These are phyloP conservation scores for Cataglyphis cursor DNA, from an alignment of 2,888 invertebrate species.

Conservation along the genomic window DNA sequence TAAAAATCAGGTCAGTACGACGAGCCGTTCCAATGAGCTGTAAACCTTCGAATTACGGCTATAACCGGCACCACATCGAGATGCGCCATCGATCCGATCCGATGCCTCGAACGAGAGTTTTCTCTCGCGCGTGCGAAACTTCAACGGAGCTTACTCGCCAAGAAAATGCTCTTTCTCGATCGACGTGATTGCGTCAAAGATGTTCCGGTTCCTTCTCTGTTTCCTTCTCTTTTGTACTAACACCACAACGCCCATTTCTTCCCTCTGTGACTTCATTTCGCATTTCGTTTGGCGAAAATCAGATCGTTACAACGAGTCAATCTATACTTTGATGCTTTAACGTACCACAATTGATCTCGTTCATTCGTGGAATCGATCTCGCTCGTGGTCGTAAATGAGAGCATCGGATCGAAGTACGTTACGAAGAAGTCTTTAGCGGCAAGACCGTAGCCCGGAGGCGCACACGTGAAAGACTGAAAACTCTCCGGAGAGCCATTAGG, in stretches of 20 bases:
- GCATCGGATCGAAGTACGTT: conserved; percentile 64
- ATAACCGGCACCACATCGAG: conserved; percentile 41
- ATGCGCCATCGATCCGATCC: conserved; percentile 29
- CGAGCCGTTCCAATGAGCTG: conserved; percentile 53
- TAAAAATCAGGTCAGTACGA: conserved; percentile 56
- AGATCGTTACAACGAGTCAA: conserved; percentile 5
- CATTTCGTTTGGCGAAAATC: conserved; percentile 42
- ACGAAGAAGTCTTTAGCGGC: conserved; percentile 66
- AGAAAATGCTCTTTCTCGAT: conserved; percentile 29
- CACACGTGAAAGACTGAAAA: conserved; percentile 71
- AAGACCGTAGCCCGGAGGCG: conserved; percentile 66
- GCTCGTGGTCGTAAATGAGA: conserved; percentile 27
- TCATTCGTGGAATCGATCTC: conserved; percentile 31
- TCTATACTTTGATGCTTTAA: neutral
- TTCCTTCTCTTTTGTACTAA: conserved; percentile 22
- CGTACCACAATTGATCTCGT: conserved; percentile 24
- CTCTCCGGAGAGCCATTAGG: conserved; percentile 76
- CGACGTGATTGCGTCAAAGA: conserved; percentile 49
- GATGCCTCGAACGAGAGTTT: conserved; percentile 13
- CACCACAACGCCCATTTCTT: conserved; percentile 4
- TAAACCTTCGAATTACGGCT: conserved; percentile 55
- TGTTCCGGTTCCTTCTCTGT: no score
- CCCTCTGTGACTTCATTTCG: conserved; percentile 18
- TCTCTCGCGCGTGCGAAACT: conserved; percentile 10
- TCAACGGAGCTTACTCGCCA: conserved; percentile 4